These are phyloP conservation scores for Drosophila punjabiensis DNA, from an alignment of 1,140 invertebrate genomes.

Conservation along the genomic window DNA sequence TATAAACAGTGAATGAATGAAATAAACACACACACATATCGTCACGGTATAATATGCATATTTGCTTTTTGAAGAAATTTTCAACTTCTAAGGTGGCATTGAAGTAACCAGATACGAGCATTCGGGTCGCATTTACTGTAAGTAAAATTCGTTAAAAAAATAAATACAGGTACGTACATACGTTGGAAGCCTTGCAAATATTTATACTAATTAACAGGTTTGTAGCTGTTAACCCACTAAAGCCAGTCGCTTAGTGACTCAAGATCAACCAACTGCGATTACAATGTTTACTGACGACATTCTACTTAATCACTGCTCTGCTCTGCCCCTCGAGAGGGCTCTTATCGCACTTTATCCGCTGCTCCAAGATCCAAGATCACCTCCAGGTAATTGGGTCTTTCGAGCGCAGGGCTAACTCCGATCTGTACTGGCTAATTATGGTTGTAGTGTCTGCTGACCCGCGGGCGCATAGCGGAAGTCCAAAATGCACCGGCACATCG, in stretches of 20 bases:
- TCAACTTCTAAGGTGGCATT: slow-evolving; percentile 26
- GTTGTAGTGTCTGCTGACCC: slow-evolving; percentile 10
- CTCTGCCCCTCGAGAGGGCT: not conserved
- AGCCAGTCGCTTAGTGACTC: slow-evolving; percentile 24
- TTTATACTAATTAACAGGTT: slow-evolving; percentile 18
- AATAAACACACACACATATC: slow-evolving; percentile 7
- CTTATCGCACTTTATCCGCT: slow-evolving; percentile 32
- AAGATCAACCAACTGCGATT: slow-evolving; percentile 30
- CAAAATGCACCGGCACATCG: slow-evolving; percentile 54
- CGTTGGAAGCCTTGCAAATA: slow-evolving; percentile 8
- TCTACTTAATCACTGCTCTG: slow-evolving; percentile 18
- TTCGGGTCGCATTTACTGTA: slow-evolving; percentile 6
- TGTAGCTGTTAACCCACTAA: slow-evolving; percentile 15
- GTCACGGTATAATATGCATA: slow-evolving; percentile 11
- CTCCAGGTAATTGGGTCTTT: slow-evolving; percentile 13
- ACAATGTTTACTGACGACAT: slow-evolving; percentile 34
- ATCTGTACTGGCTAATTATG: slow-evolving; percentile 44
- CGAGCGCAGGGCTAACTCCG: slow-evolving; percentile 21
- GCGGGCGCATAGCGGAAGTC: slow-evolving; percentile 58
- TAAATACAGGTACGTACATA: not conserved
- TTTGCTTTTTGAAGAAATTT: slow-evolving; percentile 11
- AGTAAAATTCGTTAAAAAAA: slow-evolving; percentile 1
- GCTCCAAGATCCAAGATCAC: slow-evolving; percentile 15
- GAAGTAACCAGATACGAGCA: slow-evolving; percentile 17
- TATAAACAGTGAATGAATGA: slow-evolving; percentile 11